phyloP scores from a whole-genome alignment of 2,888 invertebrate genomes.

The Glomeris marginata region DNA sequence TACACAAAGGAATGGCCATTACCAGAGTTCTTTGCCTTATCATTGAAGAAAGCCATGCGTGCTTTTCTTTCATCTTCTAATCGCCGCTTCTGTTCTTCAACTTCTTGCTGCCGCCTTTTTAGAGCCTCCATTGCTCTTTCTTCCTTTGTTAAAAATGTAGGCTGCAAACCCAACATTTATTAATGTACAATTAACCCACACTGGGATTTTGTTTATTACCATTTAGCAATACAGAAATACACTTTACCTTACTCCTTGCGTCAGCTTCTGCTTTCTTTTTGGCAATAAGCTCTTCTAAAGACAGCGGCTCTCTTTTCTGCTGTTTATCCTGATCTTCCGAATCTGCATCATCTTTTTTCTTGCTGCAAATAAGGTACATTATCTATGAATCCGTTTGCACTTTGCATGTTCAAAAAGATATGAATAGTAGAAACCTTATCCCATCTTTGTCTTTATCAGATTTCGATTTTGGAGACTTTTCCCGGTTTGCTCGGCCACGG shows the following conservation, averaged over 20 bases:
- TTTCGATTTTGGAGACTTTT: conserved; percentile 6
- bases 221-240: conserved; percentile 3
- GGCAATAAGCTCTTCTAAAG: conserved; percentile 84
- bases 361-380: neutral
- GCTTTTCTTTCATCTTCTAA: conserved; percentile 52
- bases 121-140: conserved; percentile 82
- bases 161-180: conserved; percentile 35
- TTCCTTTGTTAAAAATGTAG: conserved; percentile 92
- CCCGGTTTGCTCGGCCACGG: conserved; percentile 2
- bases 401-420: neutral
- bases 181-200: neutral
- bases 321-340: conserved; percentile 17
- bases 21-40: conserved; percentile 28
- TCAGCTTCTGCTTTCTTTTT: conserved; percentile 95
- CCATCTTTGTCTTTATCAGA: conserved; percentile 3
- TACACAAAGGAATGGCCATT: neutral
- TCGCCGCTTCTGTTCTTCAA: conserved; percentile 58
- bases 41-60: conserved; percentile 36
- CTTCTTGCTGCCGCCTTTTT: conserved; percentile 70
- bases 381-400: too few relatives aligned
- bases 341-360: conserved; percentile 27
- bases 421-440: neutral
- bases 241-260: conserved; percentile 62
- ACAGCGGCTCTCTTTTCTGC: conserved; percentile 58
- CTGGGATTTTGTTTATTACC: too few relatives aligned